phyloP scores from a whole-genome alignment of 2,888 invertebrate genomes.

The Coelinius sp. region DNA sequence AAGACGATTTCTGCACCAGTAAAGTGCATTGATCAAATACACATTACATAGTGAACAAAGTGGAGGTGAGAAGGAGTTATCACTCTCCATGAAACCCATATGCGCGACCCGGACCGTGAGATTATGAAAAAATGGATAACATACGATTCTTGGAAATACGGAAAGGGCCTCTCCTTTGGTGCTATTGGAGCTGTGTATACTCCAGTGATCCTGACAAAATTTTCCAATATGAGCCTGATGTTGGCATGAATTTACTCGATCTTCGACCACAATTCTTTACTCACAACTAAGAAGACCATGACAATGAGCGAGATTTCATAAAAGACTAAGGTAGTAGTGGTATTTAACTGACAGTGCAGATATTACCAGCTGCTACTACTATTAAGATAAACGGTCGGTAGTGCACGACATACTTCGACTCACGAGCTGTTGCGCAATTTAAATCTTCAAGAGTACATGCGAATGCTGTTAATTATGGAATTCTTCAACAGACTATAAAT shows the following conservation, averaged over 20 bases:
- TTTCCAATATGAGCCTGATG: too few relatives aligned
- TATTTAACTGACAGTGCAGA: constrained; percentile 10
- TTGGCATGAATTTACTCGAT: too few relatives aligned
- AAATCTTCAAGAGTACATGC: neutral
- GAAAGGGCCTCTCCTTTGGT: too few relatives aligned
- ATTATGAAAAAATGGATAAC: too few relatives aligned
- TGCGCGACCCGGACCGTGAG: too few relatives aligned
- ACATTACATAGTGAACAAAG: constrained; percentile 32
- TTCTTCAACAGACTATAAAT: neutral
- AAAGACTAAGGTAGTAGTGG: neutral
- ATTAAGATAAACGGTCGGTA: neutral
- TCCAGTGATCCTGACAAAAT: too few relatives aligned
- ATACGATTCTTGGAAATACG: too few relatives aligned
- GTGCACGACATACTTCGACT: neutral
- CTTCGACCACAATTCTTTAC: neutral
- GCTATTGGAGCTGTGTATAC: too few relatives aligned
- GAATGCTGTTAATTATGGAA: neutral
- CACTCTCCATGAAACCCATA: constrained; percentile 58
- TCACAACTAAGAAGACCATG: neutral
- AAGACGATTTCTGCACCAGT: constrained; percentile 67
- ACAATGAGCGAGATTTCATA: neutral
- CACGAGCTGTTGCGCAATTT: neutral
- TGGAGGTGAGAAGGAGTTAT: constrained; percentile 48
- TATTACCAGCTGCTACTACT: neutral
- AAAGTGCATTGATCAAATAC: constrained; percentile 58